phyloP scores from a whole-genome alignment of 2,797 vertebrate species.

The Phalloptychus januarius region DNA sequence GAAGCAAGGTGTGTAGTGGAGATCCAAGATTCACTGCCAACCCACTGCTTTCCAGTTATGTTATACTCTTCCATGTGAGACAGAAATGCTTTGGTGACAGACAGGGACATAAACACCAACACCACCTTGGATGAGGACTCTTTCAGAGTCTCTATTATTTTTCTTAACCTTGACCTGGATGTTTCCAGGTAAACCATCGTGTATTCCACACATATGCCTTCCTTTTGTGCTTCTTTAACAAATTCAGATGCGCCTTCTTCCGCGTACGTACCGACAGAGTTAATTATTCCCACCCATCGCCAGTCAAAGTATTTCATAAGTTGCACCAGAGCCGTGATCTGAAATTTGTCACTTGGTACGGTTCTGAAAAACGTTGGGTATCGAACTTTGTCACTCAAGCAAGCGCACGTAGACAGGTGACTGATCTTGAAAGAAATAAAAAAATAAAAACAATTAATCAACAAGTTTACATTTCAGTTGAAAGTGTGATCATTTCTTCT shows the following conservation, averaged over 20 bases:
- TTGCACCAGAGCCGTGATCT: constrained; percentile 58
- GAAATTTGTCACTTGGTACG: constrained; percentile 69
- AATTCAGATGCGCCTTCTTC: constrained; percentile 46
- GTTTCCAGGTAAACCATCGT: constrained; percentile 2
- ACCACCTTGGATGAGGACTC: constrained; percentile 63
- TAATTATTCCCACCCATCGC: constrained; percentile 72
- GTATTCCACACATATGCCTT: constrained; percentile 71
- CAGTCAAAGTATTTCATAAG: constrained; percentile 74
- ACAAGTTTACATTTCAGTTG: neutral
- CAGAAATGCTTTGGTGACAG: constrained; percentile 40
- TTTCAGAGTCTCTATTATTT: constrained; percentile 41
- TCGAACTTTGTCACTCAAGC: constrained; percentile 61
- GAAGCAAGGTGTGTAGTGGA: constrained; percentile 59
- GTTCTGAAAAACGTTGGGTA: constrained; percentile 72
- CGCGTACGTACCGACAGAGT: constrained; percentile 31
- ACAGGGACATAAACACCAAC: constrained; percentile 64
- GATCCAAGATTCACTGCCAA: constrained; percentile 68
- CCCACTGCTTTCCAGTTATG: constrained; percentile 70
- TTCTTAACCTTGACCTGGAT: accelerated
- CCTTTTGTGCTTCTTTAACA: constrained; percentile 41
- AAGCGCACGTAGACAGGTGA: constrained; percentile 68
- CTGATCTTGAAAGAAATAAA: constrained; percentile 61
- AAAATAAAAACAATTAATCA: neutral
- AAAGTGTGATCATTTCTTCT: constrained; percentile 3
- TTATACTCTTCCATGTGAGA: constrained; percentile 46